Percentiles rank a stretch among this genome's conserved stretches.
Conservation (phyloP, 2,113 vertebrate species). For the Menura novaehollandiae region DNA sequence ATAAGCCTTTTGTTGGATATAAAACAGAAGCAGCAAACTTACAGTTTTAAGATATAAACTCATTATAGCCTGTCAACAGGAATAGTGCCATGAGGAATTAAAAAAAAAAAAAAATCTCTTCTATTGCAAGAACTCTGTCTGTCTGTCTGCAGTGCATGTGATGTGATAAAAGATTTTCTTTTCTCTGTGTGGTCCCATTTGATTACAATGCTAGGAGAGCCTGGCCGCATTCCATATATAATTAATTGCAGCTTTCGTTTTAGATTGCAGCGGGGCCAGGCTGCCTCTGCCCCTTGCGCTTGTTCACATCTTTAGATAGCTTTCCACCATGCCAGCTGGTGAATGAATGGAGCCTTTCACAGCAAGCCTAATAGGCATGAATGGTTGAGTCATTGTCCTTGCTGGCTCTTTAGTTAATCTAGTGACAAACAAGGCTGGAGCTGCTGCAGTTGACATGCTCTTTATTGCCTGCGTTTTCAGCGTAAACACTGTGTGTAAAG, state of each 20-base stretch:
- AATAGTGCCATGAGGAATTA: background rate
- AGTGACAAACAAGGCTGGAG: slow-evolving; percentile 53
- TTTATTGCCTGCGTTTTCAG: slow-evolving; percentile 46
- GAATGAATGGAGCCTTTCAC: slow-evolving; percentile 64
- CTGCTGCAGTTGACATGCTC: slow-evolving; percentile 43
- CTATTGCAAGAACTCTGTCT: background rate
- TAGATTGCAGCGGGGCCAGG: slow-evolving; percentile 45
- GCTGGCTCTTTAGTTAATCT: slow-evolving; percentile 26
- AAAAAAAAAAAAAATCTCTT: background rate
- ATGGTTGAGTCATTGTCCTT: slow-evolving; percentile 47
- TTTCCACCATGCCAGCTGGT: slow-evolving; percentile 72
- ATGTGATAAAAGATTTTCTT: slow-evolving; percentile 48
- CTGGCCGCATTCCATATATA: slow-evolving; percentile 71
- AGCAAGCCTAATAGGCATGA: slow-evolving; percentile 40
- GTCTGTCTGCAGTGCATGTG: background rate
- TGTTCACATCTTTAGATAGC: slow-evolving; percentile 63
- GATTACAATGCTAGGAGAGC: slow-evolving; percentile 63
- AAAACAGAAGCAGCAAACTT: background rate
- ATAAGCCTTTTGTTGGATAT: background rate
- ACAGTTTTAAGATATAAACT: background rate
- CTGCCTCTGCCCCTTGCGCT: slow-evolving; percentile 27
- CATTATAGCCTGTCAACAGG: background rate
- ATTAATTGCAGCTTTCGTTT: slow-evolving; percentile 75
- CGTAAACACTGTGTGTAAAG: slow-evolving; percentile 31
- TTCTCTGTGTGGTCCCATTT: slow-evolving; percentile 69